Evolutionary conservation across 2,797 vertebrate genomes (phyloP).

Genomic region (Chaenodraco wilsoni): DNA sequence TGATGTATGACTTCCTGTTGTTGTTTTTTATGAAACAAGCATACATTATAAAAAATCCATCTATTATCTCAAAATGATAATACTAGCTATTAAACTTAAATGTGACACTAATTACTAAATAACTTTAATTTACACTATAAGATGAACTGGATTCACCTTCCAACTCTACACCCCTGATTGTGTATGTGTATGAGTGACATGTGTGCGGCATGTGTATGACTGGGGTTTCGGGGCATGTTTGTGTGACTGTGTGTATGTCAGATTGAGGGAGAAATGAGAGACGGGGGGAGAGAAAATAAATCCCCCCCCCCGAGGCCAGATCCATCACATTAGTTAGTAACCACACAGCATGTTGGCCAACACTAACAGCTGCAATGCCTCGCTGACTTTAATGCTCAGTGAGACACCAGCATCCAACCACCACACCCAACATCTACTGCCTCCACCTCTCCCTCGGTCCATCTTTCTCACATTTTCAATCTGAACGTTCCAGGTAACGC

Average conservation of each 20-base stretch:
- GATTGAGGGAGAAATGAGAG: slow-evolving; percentile 18
- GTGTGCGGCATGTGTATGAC: slow-evolving; percentile 19
- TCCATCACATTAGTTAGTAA: slow-evolving; percentile 63
- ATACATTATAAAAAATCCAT: background rate
- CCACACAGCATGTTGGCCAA: slow-evolving; percentile 66
- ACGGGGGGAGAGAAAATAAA: slow-evolving; percentile 25
- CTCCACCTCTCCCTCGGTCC: background rate
- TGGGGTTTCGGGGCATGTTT: background rate
- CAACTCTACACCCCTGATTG: background rate
- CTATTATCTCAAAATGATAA: background rate
- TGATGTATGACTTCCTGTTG: background rate
- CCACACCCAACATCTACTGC: slow-evolving; percentile 62
- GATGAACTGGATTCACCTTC: slow-evolving; percentile 12
- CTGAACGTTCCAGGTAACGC: slow-evolving; percentile 42
- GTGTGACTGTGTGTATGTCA: slow-evolving; percentile 20
- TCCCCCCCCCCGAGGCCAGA: slow-evolving; percentile 44
- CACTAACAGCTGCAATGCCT: slow-evolving; percentile 70
- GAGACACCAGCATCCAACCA: slow-evolving; percentile 55
- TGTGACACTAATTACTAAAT: slow-evolving; percentile 3
- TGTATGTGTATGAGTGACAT: slow-evolving; percentile 9
- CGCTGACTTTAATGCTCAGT: slow-evolving; percentile 56
- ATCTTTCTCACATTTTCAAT: background rate
- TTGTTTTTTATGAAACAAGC: slow-evolving; percentile 11
- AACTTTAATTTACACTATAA: slow-evolving; percentile 12
- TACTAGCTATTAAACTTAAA: background rate